Evolutionary conservation across 2,888 invertebrate genomes (phyloP).

Genomic region (Spilosoma lubricipeda): DNA sequence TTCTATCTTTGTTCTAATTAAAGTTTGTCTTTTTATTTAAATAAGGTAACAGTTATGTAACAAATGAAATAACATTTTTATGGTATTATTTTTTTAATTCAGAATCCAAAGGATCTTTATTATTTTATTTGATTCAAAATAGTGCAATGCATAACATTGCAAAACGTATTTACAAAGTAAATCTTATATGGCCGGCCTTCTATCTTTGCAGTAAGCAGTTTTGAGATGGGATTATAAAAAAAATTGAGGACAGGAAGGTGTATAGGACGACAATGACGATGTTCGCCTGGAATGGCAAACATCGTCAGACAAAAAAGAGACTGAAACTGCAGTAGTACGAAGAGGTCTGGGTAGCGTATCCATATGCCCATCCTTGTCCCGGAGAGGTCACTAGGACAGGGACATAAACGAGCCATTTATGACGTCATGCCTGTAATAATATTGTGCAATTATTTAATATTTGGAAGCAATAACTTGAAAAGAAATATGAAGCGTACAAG

Average conservation of each 20-base stretch:
- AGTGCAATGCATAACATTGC: too few relatives aligned
- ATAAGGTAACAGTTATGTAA: background rate
- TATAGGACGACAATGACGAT: too few relatives aligned
- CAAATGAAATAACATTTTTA: background rate
- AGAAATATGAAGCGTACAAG: too few relatives aligned
- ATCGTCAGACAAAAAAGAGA: background rate
- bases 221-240: too few relatives aligned
- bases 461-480: background rate
- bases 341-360: background rate
- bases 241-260: too few relatives aligned
- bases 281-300: too few relatives aligned
- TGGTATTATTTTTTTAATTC: background rate
- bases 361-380: background rate
- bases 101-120: background rate
- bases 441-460: background rate
- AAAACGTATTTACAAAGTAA: too few relatives aligned
- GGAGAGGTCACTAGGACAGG: background rate
- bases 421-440: background rate
- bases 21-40: background rate
- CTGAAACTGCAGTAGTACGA: background rate
- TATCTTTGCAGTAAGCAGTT: too few relatives aligned
- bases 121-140: background rate
- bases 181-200: too few relatives aligned
- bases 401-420: background rate
- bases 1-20: background rate